Percentiles rank a stretch among this genome's conserved stretches.
Evolutionary conservation across 2,113 vertebrate species (phyloP).

Genomic region (Diadophis punctatus): DNA sequence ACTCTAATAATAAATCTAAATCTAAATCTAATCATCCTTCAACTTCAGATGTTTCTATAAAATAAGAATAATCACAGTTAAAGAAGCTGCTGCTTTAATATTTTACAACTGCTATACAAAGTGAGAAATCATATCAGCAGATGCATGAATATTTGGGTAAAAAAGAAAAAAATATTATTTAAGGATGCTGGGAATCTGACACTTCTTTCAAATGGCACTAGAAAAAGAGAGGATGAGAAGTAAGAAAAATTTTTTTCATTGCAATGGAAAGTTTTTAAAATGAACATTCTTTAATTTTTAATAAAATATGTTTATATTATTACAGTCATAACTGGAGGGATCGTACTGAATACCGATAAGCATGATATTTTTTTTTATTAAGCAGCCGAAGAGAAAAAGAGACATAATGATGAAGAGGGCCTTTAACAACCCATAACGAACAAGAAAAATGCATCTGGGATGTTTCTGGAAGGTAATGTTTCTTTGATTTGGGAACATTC

Average conservation of each 20-base stretch:
- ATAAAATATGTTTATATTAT: slow-evolving; percentile 66
- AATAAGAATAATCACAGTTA: slow-evolving; percentile 14
- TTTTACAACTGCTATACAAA: background rate
- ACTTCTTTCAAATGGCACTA: slow-evolving; percentile 51
- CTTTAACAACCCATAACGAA: slow-evolving; percentile 39
- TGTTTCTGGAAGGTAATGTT: slow-evolving; percentile 50
- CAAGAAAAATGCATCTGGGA: slow-evolving; percentile 36
- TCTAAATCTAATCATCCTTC: slow-evolving; percentile 52
- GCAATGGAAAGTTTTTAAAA: slow-evolving; percentile 64
- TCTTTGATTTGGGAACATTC: slow-evolving; percentile 36
- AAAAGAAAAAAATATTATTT: slow-evolving; percentile 46
- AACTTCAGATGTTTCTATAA: slow-evolving; percentile 38
- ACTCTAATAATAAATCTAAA: too few relatives aligned
- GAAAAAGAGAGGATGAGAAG: slow-evolving; percentile 34
- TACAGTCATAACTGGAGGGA: slow-evolving; percentile 36
- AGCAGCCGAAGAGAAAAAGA: slow-evolving; percentile 39
- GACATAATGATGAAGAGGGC: slow-evolving; percentile 51
- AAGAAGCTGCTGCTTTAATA: background rate
- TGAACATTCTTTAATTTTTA: slow-evolving; percentile 74
- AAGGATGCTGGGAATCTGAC: slow-evolving; percentile 42
- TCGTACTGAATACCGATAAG: slow-evolving; percentile 59
- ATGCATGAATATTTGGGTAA: background rate
- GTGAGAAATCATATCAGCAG: background rate
- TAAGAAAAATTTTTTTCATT: slow-evolving; percentile 65
- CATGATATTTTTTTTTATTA: slow-evolving; percentile 46